Base-by-base conservation (phyloP, 37 sponge, comb jelly and placozoan species). In the Diacarnus erythraeanus region DNA sequence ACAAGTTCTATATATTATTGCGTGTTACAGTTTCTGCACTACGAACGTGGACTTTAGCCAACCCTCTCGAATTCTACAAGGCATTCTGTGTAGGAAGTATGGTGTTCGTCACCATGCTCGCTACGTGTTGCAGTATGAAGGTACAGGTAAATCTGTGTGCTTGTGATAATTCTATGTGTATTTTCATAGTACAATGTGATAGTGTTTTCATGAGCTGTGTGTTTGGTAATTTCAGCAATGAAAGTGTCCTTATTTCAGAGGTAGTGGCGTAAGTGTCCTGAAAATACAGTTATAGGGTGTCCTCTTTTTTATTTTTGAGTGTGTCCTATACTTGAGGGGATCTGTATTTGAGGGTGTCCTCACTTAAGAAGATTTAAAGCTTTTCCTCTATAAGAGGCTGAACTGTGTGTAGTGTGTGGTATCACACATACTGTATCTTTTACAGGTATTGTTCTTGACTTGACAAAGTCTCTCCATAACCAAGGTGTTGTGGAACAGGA, bases 1-100 rank as follows among this genome's bases (percentile, higher is more conserved):
- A 21, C 57, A 21, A 12, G 12, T 18, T 54, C 57, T 54, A 12
- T 69, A 38, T 33, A 35, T 30, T 33, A 30, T 25, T 38, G 57
- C n/a, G n/a, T n/a, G 38, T 39, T 54, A 33, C 38, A 88, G 86
- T 64, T 15, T 35, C 1, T 34, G 66, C 3, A 69, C 76, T 8
- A 2, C 86, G 36, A 59, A 42, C 25, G 83, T 93, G 57, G 97
- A 97, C 64, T 91, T 94, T 81, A 97, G 97, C 63, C 75, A 75
- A 70, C 90, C 97, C 4, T 77, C 80, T 39, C 65, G 67, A 39
- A 75, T 85, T 12, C 37, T 97, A 44, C 75, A 88, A 33, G 88
- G 91, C 77, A 26, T 83, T 4, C 86, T 97, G 30, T 83, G 90
- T 69, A 59, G 97, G 57, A 58, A 85, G 33, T 97, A 87, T 74